A percentile compares a stretch with the other conserved stretches of the same genome.
phyloP scores from a whole-genome alignment of 2,797 vertebrate species.

The Poliocrania exsul region DNA sequence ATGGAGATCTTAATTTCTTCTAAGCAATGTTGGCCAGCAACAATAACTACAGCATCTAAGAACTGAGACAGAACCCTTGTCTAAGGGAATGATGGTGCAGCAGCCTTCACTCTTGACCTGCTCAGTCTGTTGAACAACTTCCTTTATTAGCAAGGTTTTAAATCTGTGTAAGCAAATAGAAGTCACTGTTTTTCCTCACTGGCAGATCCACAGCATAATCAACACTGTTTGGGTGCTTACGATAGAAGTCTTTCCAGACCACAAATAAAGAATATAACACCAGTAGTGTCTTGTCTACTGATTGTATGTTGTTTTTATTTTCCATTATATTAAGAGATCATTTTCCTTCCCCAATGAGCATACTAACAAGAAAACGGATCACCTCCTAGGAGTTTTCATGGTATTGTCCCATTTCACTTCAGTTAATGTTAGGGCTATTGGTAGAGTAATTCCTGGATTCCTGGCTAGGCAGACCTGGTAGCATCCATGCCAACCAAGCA shows the following conservation, averaged over 20 bases:
- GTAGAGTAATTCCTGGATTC: background rate
- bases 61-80: background rate
- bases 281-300: background rate
- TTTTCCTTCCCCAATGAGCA: background rate
- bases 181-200: background rate
- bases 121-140: background rate
- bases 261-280: constrained; percentile 18
- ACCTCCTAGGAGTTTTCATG: background rate
- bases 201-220: background rate
- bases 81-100: background rate
- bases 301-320: background rate
- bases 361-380: background rate
- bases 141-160: background rate
- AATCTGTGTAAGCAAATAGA: background rate
- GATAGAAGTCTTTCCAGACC: constrained; percentile 8
- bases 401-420: background rate
- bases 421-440: background rate
- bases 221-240: background rate
- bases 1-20: background rate
- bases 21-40: background rate
- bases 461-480: background rate
- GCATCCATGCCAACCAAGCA: background rate
- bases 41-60: background rate
- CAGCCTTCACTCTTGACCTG: background rate
- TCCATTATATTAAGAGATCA: background rate